Evolutionary conservation across 2,113 vertebrate genomes (phyloP), one percentile per base, ranked within the genome.

Genomic region (Corythornis cristatus): DNA sequence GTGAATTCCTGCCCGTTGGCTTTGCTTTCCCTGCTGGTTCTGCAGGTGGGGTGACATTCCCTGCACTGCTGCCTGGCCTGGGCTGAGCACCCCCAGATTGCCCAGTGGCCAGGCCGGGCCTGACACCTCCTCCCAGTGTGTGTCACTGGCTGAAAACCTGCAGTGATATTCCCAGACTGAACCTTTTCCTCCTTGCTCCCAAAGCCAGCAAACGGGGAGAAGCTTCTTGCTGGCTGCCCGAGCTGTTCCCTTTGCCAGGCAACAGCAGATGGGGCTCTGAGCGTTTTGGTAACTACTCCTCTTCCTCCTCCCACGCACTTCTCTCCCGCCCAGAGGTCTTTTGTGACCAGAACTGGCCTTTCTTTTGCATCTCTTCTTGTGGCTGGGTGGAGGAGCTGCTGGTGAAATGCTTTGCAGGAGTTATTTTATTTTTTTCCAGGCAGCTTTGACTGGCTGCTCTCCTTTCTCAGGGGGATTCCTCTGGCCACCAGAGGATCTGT

Each of bases 181-280:
- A 11, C 54, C 54, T 64, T 48, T 31, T 60, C 70, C 35, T 29
- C 11, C 64, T 65, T 31, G 56, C 66, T 75, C 64, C 46, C 85
- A 8, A 58, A 79, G 90, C 93, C 88, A 33, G 67, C 20, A 54
- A 83, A 56, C 5, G 25, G 0, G 9, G 35, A 45, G 61, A 68
- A 21, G 8, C 5, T 50, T 35, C 51, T 11, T 13, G 35, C 50
- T 50, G 42, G 87, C 79, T 33, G 8, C 12, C 15, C 2, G 50
- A 53, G 23, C 88, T 86, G 87, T 35, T 68, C 58, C 68, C 74
- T 56, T 64, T 45, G 11, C 8, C 15, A 25, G 64, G 85, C 31
- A 93, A 83, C 93, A 81, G 92, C 95, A 96, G 95, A 81, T 93
- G 93, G 93, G 81, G 89, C 94, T 95, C 93, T 71, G 72, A 17